Conservation (phyloP, 2,113 vertebrate genomes). For the Colossoma macropomum region DNA sequence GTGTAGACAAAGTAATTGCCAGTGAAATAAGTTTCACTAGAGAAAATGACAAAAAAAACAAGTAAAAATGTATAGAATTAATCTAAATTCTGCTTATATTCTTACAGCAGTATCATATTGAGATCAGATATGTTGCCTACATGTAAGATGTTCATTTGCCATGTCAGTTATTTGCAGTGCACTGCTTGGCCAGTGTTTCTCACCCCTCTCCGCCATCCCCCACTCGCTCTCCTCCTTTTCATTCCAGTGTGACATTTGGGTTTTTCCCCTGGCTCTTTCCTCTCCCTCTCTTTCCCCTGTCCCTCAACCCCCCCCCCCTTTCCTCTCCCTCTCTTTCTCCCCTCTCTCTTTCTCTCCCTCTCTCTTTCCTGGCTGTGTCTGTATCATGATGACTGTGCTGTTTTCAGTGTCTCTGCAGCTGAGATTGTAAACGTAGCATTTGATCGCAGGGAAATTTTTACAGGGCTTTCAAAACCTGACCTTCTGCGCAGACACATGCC, state of each 20-base stretch:
- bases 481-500: slow-evolving; percentile 5
- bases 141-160: too few species aligned
- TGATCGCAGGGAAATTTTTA: slow-evolving; percentile 7
- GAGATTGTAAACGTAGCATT: slow-evolving; percentile 33
- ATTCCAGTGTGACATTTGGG: slow-evolving; percentile 53
- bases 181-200: background rate
- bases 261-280: slow-evolving; percentile 46
- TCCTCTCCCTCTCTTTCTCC: background rate
- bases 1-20: too few species aligned
- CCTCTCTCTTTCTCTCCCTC: background rate
- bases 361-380: slow-evolving; percentile 26
- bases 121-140: too few species aligned
- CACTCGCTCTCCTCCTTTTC: slow-evolving; percentile 9
- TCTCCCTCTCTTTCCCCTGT: background rate
- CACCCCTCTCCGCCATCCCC: slow-evolving; percentile 8
- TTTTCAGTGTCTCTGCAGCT: slow-evolving; percentile 43
- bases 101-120: too few species aligned
- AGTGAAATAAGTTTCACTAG: too few species aligned
- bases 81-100: too few species aligned
- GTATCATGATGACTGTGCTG: slow-evolving; percentile 56
- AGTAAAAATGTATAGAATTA: too few species aligned
- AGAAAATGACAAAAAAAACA: too few species aligned
- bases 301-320: background rate
- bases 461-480: background rate
- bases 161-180: background rate